Percentiles rank a stretch among this genome's conserved stretches.
Conservation (phyloP, 2,888 invertebrate genomes). For the Eupithecia pulchellata region DNA sequence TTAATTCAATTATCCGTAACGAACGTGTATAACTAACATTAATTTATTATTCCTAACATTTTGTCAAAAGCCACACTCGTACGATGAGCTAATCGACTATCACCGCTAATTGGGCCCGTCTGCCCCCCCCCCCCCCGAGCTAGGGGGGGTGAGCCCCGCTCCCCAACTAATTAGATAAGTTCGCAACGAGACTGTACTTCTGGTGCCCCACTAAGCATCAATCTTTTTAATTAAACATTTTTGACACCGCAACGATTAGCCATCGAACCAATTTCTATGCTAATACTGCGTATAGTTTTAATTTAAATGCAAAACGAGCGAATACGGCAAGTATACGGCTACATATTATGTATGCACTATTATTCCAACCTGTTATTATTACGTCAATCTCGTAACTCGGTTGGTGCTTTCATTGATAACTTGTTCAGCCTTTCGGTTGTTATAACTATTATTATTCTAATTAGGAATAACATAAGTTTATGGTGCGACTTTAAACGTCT, state of each 20-base stretch:
- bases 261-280: constrained; percentile 78
- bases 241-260: constrained; percentile 83
- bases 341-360: constrained; percentile 30
- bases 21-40: constrained; percentile 66
- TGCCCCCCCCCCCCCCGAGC: constrained; percentile 42
- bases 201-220: constrained; percentile 83
- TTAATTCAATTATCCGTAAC: constrained; percentile 71
- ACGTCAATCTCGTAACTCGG: constrained; percentile 26
- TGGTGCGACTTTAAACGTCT: background rate
- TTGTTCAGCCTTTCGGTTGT: background rate
- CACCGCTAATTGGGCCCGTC: constrained; percentile 83
- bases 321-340: constrained; percentile 26
- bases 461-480: background rate
- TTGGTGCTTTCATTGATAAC: constrained; percentile 24
- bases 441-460: background rate
- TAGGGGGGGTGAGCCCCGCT: constrained; percentile 44
- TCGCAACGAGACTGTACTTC: constrained; percentile 84
- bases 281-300: constrained; percentile 72
- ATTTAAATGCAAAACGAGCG: constrained; percentile 67
- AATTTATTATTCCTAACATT: constrained; percentile 79
- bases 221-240: constrained; percentile 86
- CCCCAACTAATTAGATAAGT: constrained; percentile 85
- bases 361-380: constrained; percentile 35
- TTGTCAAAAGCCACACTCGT: constrained; percentile 83
- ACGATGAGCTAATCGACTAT: constrained; percentile 86